phyloP scores from a whole-genome alignment of 2,113 vertebrate species.

The Anser cygnoides region DNA sequence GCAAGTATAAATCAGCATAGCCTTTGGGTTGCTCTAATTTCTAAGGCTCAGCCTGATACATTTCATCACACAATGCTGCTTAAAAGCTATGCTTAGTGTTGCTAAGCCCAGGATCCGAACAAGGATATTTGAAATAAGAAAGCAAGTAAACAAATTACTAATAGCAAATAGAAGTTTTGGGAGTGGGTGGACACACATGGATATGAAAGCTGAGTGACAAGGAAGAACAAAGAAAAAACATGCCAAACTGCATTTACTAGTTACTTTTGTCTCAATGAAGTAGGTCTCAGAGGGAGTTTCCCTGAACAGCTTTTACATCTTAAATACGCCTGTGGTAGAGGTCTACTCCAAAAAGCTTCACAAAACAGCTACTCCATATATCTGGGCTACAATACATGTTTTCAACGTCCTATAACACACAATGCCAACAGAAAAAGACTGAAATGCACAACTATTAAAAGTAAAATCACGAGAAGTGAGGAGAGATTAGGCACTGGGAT shows the following conservation, averaged over 20 bases:
- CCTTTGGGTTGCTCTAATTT: not conserved
- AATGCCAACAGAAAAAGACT: not conserved
- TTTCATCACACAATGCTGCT: not conserved
- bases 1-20: not conserved
- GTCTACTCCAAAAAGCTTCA: not conserved
- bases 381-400: not conserved
- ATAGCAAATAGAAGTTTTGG: not conserved
- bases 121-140: not conserved
- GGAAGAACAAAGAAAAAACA: not conserved
- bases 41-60: not conserved
- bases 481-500: not conserved
- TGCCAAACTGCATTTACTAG: not conserved
- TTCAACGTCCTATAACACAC: not conserved
- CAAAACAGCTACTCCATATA: not conserved
- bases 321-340: not conserved
- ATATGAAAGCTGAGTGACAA: not conserved
- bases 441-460: not conserved
- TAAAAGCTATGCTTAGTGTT: not conserved
- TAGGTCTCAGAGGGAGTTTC: not conserved
- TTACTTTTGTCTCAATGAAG: not conserved
- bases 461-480: not conserved
- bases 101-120: not conserved
- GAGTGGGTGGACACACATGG: not conserved
- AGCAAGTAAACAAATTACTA: constrained; percentile 23
- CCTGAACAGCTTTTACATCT: not conserved